Evolutionary conservation across 2,797 vertebrate species (phyloP), one percentile per base, ranked within the genome.

Genomic region (Anableps anableps): DNA sequence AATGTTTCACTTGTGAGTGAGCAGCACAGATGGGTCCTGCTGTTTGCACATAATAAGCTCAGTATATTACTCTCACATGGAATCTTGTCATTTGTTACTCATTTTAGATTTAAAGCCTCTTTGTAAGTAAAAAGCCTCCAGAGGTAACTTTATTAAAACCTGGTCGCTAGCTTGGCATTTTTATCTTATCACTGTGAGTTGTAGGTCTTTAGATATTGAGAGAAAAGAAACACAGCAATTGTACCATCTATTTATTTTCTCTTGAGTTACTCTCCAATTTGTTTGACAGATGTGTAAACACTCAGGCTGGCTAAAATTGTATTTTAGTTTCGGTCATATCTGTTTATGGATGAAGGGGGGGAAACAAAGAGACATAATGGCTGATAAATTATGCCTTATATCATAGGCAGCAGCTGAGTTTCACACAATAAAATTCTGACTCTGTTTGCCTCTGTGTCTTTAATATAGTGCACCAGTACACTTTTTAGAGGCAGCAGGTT

Each of bases 261-360:
- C 76, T 55, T 4, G 4, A 78, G 70, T 64, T 81, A 83, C 80
- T 76, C 84, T 66, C 76, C 71, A 89, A 75, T 85, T 74, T 85
- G 86, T 92, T 91, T 89, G 83, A 87, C 82, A 85, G 84, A 74
- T 48, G 41, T 84, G 74, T 55, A 82, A 83, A 89, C 83, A 78
- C 79, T 45, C 77, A 26, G 71, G 47, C 80, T 68, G 21, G 36
- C 64, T 41, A 68, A 68, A 66, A 26, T 41, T 47, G 41, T 47
- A 26, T 29, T 68, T 71, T 71, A 47, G 68, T 71, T 41, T 47
- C 43, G 16, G 26, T n/a, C 26, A 45, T n/a, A 10, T 71, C 66
- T n/a, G n/a, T 71, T 13, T 43, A n/a, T 23, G 34, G 19, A 68
- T 11, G 21, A 41, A 4, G 55, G 53, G 62, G 64, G 4, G 14